phyloP scores from a whole-genome alignment of 2,797 vertebrate genomes.

The Aphelocoma californica region DNA sequence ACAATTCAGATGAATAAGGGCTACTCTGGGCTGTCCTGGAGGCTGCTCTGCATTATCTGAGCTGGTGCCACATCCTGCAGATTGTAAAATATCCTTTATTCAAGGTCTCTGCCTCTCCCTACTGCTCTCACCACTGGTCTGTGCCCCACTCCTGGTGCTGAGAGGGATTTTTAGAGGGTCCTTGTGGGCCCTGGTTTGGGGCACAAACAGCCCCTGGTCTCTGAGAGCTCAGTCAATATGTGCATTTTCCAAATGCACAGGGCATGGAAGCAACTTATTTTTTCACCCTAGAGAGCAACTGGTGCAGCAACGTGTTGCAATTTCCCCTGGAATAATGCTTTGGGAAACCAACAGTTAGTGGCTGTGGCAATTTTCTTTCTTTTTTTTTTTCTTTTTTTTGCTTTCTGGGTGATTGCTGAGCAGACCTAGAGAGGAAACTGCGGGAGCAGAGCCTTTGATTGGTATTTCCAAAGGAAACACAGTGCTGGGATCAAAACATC shows the following conservation, averaged over 20 bases:
- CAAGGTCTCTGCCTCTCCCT: not conserved
- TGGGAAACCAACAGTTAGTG: not conserved
- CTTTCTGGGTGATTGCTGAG: not conserved
- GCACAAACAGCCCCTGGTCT: not conserved
- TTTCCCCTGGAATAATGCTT: not conserved
- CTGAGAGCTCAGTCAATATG: fast-evolving
- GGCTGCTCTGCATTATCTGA: not conserved
- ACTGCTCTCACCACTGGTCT: not conserved
- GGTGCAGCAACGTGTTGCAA: not conserved
- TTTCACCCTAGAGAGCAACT: not conserved
- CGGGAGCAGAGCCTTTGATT: fast-evolving
- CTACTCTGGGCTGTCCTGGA: not conserved
- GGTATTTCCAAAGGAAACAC: not conserved
- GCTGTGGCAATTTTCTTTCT: not conserved
- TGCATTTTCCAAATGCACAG: not conserved
- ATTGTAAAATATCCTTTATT: not conserved
- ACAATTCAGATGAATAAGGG: not conserved
- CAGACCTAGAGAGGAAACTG: not conserved
- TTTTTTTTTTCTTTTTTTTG: not conserved
- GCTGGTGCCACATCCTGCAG: not conserved
- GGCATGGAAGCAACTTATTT: not conserved
- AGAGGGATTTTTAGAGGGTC: not conserved
- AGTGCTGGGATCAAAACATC: not conserved
- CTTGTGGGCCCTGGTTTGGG: not conserved
- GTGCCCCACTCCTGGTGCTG: not conserved